Evolutionary conservation across 1,140 invertebrate species (phyloP).

Genomic region (Andrena cerasifolii): DNA sequence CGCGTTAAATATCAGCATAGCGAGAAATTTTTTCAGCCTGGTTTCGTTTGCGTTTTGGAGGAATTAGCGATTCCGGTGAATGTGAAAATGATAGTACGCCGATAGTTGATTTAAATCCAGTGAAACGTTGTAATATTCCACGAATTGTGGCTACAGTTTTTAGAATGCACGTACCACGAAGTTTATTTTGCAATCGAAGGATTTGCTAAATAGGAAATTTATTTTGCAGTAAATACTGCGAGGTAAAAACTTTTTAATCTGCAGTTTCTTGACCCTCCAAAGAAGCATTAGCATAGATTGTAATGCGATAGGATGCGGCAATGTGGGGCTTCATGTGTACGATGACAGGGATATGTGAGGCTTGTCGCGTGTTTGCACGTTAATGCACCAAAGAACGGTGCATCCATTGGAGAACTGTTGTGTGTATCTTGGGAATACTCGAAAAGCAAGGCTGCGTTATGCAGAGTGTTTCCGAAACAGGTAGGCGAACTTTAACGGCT

Average conservation of each 20-base stretch:
- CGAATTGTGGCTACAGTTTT: too few relatives aligned
- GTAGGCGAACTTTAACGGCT: neutral
- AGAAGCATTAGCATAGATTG: neutral
- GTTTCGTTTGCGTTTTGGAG: neutral
- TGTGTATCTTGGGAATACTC: neutral
- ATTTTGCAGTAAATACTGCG: too few relatives aligned
- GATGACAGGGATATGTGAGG: neutral
- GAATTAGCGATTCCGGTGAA: neutral
- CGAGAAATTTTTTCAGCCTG: neutral
- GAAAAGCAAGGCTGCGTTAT: conserved; percentile 5
- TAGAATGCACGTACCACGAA: too few relatives aligned
- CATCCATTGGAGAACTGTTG: neutral
- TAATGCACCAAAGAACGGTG: neutral
- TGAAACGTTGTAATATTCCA: too few relatives aligned
- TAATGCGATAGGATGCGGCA: neutral
- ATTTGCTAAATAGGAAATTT: too few relatives aligned
- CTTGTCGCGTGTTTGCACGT: neutral
- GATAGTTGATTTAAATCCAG: too few relatives aligned
- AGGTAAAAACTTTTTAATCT: too few relatives aligned
- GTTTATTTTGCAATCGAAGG: too few relatives aligned
- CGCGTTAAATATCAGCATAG: neutral
- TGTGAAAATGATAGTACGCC: too few relatives aligned
- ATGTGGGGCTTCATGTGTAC: neutral
- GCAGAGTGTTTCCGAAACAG: neutral
- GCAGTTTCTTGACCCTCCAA: neutral